phyloP scores from a whole-genome alignment of 1,140 invertebrate species.

The Anoplophora glabripennis region DNA sequence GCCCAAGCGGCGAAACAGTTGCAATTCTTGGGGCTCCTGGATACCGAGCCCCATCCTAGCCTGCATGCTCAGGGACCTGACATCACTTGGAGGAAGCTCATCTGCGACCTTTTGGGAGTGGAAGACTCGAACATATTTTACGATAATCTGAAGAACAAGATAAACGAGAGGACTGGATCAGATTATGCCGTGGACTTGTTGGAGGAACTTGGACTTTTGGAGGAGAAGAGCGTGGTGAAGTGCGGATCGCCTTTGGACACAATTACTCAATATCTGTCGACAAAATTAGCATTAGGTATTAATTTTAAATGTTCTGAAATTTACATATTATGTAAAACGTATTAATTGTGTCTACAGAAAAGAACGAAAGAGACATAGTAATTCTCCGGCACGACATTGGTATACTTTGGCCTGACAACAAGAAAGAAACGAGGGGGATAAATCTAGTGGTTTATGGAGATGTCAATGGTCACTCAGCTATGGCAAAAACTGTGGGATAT shows the following conservation, averaged over 20 bases:
- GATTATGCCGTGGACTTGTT: conserved; percentile 67
- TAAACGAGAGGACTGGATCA: conserved; percentile 72
- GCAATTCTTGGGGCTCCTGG: conserved; percentile 84
- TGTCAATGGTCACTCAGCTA: conserved; percentile 83
- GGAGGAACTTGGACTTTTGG: conserved; percentile 84
- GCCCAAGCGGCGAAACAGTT: conserved; percentile 82
- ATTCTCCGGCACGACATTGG: conserved; percentile 91
- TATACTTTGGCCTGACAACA: conserved; percentile 87
- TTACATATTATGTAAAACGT: no score
- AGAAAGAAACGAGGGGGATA: conserved; percentile 79
- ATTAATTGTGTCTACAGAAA: no score
- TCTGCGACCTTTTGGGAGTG: conserved; percentile 83
- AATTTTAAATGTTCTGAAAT: no score
- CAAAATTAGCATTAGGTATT: conserved; percentile 78
- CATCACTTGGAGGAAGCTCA: conserved; percentile 91
- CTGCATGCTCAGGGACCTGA: conserved; percentile 93
- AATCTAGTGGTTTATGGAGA: conserved; percentile 94
- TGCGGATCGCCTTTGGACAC: conserved; percentile 87
- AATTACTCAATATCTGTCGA: conserved; percentile 84
- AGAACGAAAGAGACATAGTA: conserved; percentile 89
- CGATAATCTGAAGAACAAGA: conserved; percentile 84
- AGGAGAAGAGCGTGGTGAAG: conserved; percentile 80
- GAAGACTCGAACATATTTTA: conserved; percentile 86
- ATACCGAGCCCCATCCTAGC: conserved; percentile 78
- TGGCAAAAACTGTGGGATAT: conserved; percentile 96